Evolutionary conservation across 2,888 invertebrate species (phyloP), one percentile per base, ranked within the genome.

Genomic region (Lathronympha strigana): DNA sequence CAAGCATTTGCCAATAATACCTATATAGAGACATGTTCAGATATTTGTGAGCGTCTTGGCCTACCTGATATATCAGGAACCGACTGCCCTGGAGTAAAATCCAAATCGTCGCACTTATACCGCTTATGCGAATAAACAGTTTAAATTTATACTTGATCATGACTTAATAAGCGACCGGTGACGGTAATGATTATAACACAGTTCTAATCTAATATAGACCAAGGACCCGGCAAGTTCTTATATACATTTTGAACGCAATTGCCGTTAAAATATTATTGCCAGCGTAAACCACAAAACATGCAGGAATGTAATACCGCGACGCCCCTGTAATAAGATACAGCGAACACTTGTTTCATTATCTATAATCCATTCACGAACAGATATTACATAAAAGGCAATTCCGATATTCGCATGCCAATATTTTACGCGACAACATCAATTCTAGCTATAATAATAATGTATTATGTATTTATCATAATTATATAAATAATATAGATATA

Each of bases 301-400:
- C 73, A 73, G 78, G 79, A 80, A 81, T 78, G 77, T 72, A 67
- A 63, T 70, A 75, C 57, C 50, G 53, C 68, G 70, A 80, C 84
- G 83, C 86, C 86, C 83, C 81, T 69, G 86, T 86, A 88, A 88
- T 84, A 77, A 82, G 80, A 86, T 81, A 84, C 80, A 71, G 64
- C 67, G 74, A 77, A 77, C 80, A 83, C 79, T 81, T 79, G 81
- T 72, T 73, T 70, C 73, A 73, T 80, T 82, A 83, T 82, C 81
- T 72, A 64, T 69, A 74, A 79, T 80, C 80, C 78, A 82, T 81
- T 76, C 64, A 71, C 72, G 71, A 72, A 69, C 60, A 69, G 72
- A 68, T 71, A 70, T 54, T 68, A 67, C 55, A 58, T 69, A 63
- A 67, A 68, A 67, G 60, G 61, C 50, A 63, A 63, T 45, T 51